These are phyloP conservation scores for Escarpia spicata DNA, from an alignment of 2,888 invertebrate species.

Conservation along the genomic window DNA sequence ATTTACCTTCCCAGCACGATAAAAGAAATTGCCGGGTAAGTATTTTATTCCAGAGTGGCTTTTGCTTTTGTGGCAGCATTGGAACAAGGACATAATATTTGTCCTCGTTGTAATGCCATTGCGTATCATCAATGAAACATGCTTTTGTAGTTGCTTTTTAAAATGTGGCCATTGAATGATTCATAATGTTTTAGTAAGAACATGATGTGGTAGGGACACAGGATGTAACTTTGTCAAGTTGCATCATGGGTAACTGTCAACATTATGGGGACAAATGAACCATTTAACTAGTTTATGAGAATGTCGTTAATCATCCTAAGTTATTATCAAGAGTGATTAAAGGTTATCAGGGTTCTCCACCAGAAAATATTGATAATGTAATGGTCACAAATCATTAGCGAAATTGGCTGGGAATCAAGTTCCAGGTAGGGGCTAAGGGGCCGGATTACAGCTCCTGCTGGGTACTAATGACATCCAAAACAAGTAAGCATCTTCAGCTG, in stretches of 20 bases:
- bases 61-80: not conserved
- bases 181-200: not conserved
- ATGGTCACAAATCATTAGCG: not conserved
- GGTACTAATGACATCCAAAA: not conserved
- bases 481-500: not conserved
- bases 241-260: not conserved
- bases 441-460: not conserved
- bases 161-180: not conserved
- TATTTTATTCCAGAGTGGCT: not conserved
- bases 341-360: not conserved
- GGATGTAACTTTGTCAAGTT: not conserved
- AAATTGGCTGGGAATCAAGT: not conserved
- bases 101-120: not conserved
- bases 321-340: not conserved
- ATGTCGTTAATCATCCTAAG: not conserved
- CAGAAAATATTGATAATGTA: not conserved
- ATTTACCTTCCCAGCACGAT: not conserved
- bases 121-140: not conserved
- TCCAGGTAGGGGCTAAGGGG: not conserved
- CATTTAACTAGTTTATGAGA: not conserved
- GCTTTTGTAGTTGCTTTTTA: slow-evolving; percentile 5
- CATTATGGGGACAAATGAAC: not conserved
- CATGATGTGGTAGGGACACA: not conserved
- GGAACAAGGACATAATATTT: not conserved
- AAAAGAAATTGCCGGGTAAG: not conserved